Base-by-base conservation (phyloP, 2,888 invertebrate genomes). In the Ophonus ardosiacus region DNA sequence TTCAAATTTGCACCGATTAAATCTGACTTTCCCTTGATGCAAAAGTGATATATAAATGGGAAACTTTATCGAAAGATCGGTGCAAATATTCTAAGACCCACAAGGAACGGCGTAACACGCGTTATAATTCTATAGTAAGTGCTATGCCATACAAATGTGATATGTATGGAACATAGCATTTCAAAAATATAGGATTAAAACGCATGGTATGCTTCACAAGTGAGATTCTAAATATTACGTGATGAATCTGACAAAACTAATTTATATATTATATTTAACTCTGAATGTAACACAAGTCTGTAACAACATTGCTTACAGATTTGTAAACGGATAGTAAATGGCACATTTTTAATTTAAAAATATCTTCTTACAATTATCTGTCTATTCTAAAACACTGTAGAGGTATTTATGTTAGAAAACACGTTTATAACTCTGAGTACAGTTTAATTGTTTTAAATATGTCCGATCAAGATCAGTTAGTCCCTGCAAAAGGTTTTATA, bases 311-410 rank as follows among this genome's bases (percentile, higher is more conserved):
- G 78, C 57, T 78, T 78, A 74, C 74, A 78, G 78, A 78, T 57
- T 17, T 80, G 59, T 80, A 61, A 78, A 57, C 63, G 21, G 43
- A 63, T 80, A 24, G 40, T 65, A 65, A 85, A 85, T 85, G 85
- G 85, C 85, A 85, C 85, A 84, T 21, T 84, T 84, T 83, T 83
- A 83, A 83, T 83, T 83, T 83, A 76, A 83, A 83, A 83, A 83
- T 83, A 83, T 83, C 59, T 71, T 56, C 78, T 85, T 79, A 85
- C 80, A 85, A 63, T 68, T 85, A 84, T 85, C 79, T 85, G 80
- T 85, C 85, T 85, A 85, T 80, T 71, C 85, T 85, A 85, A 84
- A 84, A 85, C 85, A 85, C 85, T 80, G 79, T 79, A 85, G 85
- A 85, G 85, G 85, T 85, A 85, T 80, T 80, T 85, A 85, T 79